Evolutionary conservation across 2,888 invertebrate species (phyloP), one percentile per base, ranked within the genome.

Genomic region (Agrochola lota): DNA sequence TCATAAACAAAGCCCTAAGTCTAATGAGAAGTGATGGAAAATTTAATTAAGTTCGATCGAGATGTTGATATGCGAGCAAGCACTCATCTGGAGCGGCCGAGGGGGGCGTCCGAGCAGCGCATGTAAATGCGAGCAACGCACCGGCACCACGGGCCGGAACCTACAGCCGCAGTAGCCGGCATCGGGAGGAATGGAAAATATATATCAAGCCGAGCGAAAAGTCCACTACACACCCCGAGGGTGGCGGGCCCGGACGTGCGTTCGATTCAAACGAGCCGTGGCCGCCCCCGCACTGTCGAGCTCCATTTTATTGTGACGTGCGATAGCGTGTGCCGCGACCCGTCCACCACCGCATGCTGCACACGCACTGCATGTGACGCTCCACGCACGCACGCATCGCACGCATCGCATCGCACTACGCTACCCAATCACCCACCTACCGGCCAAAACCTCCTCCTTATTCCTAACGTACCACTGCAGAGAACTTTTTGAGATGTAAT

Each of bases 151-250:
- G 49, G 91, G 90, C 92, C 93, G 93, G 93, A 94, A 93, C 94
- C 93, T 93, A 93, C 93, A 91, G 93, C 92, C 94, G 93, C 93
- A 93, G 94, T 92, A 94, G 94, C 95, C 94, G 92, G 94, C 93
- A 92, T 94, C 92, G 95, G 95, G 95, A 95, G 95, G 94, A 95
- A 95, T 95, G 95, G 96, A 96, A 96, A 96, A 95, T 96, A 96
- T 96, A 95, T 95, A 96, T 95, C 94, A 95, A 95, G 95, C 95
- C 93, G 94, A 95, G 95, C 95, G 96, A 96, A 95, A 96, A 96
- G 96, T 96, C 96, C 96, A 96, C 96, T 96, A 95, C 94, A 94
- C 95, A 94, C 95, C 95, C 95, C 88, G 81, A 88, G 93, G 94
- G 94, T 91, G 94, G 94, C 88, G 91, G 92, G 93, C 88, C 94